phyloP scores from a whole-genome alignment of 2,888 invertebrate genomes.

The Drosophila paracracens region DNA sequence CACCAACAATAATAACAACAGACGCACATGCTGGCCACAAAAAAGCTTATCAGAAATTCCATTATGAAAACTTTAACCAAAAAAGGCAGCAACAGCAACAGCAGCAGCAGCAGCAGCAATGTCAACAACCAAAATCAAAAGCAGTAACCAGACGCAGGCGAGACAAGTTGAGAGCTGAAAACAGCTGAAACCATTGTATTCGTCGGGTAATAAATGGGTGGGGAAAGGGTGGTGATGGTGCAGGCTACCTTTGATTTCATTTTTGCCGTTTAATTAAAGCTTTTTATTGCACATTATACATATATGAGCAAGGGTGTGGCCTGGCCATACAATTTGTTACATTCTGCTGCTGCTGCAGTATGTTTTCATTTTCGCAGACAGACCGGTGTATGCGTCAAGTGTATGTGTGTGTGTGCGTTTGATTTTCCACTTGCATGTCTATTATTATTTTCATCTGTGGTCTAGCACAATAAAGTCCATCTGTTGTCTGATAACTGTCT shows the following conservation, averaged over 20 bases:
- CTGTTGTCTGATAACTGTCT: constrained; percentile 84
- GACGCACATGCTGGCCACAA: constrained; percentile 59
- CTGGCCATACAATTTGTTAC: constrained; percentile 12
- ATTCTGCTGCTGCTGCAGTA: constrained; percentile 17
- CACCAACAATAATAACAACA: constrained; percentile 31
- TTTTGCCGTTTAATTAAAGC: constrained; percentile 72
- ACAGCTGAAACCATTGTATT: constrained; percentile 31
- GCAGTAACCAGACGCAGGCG: constrained; percentile 37
- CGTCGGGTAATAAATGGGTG: not conserved
- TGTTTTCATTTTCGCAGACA: constrained; percentile 43
- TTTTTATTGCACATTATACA: constrained; percentile 68
- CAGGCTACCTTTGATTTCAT: constrained; percentile 68
- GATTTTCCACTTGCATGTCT: constrained; percentile 73
- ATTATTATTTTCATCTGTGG: constrained; percentile 81
- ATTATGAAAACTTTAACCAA: constrained; percentile 74
- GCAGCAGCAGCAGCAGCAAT: constrained; percentile 24
- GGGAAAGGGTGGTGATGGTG: not conserved
- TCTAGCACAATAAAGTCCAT: constrained; percentile 83
- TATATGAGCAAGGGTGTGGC: constrained; percentile 27
- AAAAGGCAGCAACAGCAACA: constrained; percentile 47
- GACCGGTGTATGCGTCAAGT: constrained; percentile 37
- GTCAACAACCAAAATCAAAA: constrained; percentile 33
- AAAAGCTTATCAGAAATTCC: constrained; percentile 81
- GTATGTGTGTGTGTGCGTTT: constrained; percentile 39
- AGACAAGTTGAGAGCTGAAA: constrained; percentile 44